Conservation (phyloP, 1,140 invertebrate genomes). For the Hyphantria cunea region DNA sequence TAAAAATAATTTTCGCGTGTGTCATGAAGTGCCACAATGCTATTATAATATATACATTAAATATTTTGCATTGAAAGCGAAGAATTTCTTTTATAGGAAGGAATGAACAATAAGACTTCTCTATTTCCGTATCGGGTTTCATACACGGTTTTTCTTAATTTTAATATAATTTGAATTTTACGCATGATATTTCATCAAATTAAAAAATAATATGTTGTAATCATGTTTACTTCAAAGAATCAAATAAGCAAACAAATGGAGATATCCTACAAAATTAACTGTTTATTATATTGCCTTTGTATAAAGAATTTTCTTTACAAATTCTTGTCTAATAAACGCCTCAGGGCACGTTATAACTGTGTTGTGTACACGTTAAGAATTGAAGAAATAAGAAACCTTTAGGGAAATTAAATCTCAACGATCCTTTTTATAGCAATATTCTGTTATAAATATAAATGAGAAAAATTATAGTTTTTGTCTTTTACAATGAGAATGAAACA, state of each 20-base stretch:
- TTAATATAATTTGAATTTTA: no score
- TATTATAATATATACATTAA: no score
- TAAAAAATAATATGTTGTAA: no score
- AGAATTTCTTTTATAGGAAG: no score
- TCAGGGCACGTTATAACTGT: slow-evolving; percentile 12
- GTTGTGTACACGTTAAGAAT: slow-evolving; percentile 25
- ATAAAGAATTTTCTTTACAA: slow-evolving; percentile 7
- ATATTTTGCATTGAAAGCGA: no score
- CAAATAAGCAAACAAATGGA: background rate
- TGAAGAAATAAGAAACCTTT: slow-evolving; percentile 32
- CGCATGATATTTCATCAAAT: no score
- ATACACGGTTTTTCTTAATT: no score
- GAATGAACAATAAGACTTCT: no score
- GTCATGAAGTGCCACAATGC: no score
- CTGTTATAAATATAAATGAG: slow-evolving; percentile 2
- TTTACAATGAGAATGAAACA: no score
- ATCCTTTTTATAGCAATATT: slow-evolving; percentile 10
- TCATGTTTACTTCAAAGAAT: background rate
- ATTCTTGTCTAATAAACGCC: slow-evolving; percentile 15
- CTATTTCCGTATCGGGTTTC: no score
- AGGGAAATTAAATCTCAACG: slow-evolving; percentile 36
- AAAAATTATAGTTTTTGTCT: background rate
- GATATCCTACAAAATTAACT: background rate
- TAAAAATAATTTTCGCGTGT: no score
- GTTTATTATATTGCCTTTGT: background rate